phyloP scores from a whole-genome alignment of 2,888 invertebrate genomes.

The Colostygia pectinataria region DNA sequence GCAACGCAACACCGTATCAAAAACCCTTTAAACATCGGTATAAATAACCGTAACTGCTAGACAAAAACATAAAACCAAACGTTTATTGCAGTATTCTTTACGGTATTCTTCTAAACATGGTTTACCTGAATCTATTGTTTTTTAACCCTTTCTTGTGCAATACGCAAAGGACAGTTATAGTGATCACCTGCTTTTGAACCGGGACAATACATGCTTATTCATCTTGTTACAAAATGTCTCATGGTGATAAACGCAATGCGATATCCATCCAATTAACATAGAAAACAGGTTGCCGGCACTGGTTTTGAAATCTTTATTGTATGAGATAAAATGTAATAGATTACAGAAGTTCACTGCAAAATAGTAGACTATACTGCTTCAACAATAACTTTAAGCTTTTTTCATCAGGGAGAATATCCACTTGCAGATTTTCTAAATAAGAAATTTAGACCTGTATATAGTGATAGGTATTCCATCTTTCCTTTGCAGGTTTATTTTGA shows the following conservation, averaged over 20 bases:
- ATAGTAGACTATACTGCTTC: too few species aligned
- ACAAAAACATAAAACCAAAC: slow-evolving; percentile 24
- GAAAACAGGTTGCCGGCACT: not conserved
- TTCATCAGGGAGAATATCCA: too few species aligned
- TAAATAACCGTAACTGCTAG: slow-evolving; percentile 10
- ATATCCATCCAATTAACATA: not conserved
- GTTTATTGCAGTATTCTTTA: slow-evolving; percentile 23
- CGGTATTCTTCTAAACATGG: slow-evolving; percentile 20
- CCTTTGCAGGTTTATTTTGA: too few species aligned
- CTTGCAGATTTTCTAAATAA: too few species aligned
- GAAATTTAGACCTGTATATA: too few species aligned
- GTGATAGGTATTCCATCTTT: too few species aligned
- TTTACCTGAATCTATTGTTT: slow-evolving; percentile 31
- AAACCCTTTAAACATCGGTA: slow-evolving; percentile 6
- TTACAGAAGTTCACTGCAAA: too few species aligned
- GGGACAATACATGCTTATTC: slow-evolving; percentile 7
- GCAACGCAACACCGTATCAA: not conserved
- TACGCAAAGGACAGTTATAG: slow-evolving; percentile 20
- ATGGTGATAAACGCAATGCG: not conserved
- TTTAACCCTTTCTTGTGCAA: slow-evolving; percentile 31
- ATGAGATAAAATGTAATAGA: too few species aligned
- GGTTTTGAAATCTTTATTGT: too few species aligned
- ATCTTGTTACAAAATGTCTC: slow-evolving; percentile 1
- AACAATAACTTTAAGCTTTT: too few species aligned
- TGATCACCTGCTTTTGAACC: slow-evolving; percentile 16